Evolutionary conservation across 2,113 vertebrate species (phyloP).

Genomic region (Poicephalus gulielmi): DNA sequence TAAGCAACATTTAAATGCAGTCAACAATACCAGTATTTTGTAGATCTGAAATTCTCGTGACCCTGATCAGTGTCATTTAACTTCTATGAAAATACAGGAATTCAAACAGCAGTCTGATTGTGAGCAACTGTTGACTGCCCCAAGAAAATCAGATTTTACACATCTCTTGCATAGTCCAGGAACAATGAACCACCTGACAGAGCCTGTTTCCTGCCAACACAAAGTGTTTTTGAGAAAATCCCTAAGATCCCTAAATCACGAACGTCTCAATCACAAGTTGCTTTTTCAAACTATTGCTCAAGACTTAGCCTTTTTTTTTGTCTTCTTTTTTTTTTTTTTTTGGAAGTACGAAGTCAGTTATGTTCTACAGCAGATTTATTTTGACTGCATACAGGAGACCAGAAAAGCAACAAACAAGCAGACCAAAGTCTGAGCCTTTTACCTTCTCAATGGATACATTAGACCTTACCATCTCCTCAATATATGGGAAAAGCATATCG

Average conservation of each 20-base stretch:
- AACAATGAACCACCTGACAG: background rate
- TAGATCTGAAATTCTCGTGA: background rate
- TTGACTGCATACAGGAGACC: conserved; percentile 33
- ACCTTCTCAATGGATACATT: background rate
- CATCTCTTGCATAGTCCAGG: background rate
- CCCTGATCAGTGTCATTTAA: background rate
- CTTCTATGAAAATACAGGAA: background rate
- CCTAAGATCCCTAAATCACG: background rate
- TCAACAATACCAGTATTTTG: background rate
- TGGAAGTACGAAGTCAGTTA: background rate
- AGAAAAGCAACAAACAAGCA: conserved; percentile 28
- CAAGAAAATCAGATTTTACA: background rate
- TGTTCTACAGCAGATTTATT: conserved; percentile 75
- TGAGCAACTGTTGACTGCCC: background rate
- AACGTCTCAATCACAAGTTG: background rate
- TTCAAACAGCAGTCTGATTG: background rate
- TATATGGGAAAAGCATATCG: conserved; percentile 92
- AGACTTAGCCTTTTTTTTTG: background rate
- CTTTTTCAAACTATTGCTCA: background rate
- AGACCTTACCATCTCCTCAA: conserved; percentile 95
- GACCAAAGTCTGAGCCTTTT: background rate
- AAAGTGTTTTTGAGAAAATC: background rate
- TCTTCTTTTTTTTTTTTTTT: background rate
- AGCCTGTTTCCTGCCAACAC: background rate
- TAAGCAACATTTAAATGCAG: background rate